Conservation (phyloP, 1,140 invertebrate genomes). For the Anastrepha obliqua region DNA sequence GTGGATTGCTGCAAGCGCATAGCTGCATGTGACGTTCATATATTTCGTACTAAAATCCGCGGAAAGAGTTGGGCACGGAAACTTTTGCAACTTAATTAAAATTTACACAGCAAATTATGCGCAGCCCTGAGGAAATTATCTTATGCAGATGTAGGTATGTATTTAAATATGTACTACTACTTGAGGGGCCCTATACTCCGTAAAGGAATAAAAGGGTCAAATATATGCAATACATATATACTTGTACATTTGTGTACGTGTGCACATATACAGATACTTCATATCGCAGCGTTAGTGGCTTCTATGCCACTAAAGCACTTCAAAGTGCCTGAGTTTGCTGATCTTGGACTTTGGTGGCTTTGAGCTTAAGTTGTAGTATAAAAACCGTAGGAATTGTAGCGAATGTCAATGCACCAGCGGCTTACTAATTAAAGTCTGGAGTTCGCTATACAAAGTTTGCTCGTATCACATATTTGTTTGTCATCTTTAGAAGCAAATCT, state of each 20-base stretch:
- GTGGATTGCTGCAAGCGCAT: not conserved
- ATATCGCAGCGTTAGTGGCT: not conserved
- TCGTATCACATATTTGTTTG: no score
- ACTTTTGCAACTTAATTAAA: slow-evolving; percentile 47
- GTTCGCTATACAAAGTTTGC: not conserved
- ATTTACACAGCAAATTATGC: slow-evolving; percentile 13
- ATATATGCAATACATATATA: not conserved
- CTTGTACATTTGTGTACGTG: not conserved
- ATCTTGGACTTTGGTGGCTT: not conserved
- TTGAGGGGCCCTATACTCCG: no score
- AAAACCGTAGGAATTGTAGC: not conserved
- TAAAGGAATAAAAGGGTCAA: not conserved
- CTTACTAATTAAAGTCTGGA: not conserved
- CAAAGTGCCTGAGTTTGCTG: not conserved
- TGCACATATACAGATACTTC: not conserved
- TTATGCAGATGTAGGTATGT: no score
- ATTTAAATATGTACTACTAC: no score
- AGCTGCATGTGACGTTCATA: not conserved
- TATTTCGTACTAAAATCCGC: no score
- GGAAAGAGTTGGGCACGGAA: not conserved
- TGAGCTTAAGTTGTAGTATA: not conserved
- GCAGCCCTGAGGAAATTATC: not conserved
- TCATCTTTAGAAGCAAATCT: no score
- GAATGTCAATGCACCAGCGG: not conserved
- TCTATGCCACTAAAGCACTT: not conserved